Evolutionary conservation across 2,797 vertebrate genomes (phyloP).

Genomic region (Miichthys miiuy): DNA sequence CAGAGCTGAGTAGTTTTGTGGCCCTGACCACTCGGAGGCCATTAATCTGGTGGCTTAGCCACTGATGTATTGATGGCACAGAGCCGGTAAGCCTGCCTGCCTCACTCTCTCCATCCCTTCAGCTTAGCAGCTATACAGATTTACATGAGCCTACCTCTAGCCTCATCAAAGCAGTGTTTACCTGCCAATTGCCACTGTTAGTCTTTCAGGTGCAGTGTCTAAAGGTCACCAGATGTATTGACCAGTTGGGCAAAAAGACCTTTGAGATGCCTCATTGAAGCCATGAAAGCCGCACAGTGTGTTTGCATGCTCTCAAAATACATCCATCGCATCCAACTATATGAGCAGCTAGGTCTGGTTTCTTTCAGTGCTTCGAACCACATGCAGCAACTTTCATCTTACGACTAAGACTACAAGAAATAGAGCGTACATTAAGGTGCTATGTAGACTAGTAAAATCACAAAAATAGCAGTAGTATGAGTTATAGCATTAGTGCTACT

Average conservation of each 20-base stretch:
- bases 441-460: not conserved
- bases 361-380: not conserved
- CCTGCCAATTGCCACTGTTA: conserved; percentile 62
- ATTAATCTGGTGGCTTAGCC: conserved; percentile 87
- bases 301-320: conserved; percentile 28
- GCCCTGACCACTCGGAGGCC: conserved; percentile 81
- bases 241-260: conserved; percentile 11
- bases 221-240: conserved; percentile 39
- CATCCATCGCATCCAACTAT: not conserved
- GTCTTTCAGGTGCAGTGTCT: conserved; percentile 51
- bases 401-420: not conserved
- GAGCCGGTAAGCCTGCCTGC: conserved; percentile 80
- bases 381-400: conserved; percentile 2
- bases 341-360: not conserved
- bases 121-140: conserved; percentile 75
- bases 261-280: conserved; percentile 1
- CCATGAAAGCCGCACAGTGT: conserved; percentile 10
- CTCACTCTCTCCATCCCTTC: conserved; percentile 78
- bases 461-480: not conserved
- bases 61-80: conserved; percentile 86
- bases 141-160: conserved; percentile 66
- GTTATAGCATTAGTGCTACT: not conserved
- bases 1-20: conserved; percentile 80
- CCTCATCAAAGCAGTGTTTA: conserved; percentile 72
- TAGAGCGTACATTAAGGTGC: not conserved